phyloP scores from a whole-genome alignment of 1,140 invertebrate species.

The Zaprionus ornatus region DNA sequence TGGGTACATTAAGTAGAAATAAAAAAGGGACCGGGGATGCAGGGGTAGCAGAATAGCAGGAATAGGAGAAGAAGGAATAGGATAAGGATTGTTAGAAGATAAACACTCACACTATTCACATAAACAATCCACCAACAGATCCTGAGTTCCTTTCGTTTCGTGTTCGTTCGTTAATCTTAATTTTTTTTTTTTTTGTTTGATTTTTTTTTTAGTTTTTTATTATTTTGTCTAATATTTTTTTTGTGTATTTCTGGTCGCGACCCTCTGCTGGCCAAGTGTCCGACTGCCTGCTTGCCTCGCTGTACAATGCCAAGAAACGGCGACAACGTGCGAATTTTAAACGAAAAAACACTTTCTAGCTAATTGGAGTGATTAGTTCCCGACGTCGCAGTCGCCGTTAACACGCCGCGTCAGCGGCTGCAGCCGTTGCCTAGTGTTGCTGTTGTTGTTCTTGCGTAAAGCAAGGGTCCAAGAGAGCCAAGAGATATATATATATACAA shows the following conservation, averaged over 20 bases:
- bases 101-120: background rate
- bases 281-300: conserved; percentile 56
- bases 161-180: background rate
- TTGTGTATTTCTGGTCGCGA: background rate
- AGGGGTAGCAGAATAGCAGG: background rate
- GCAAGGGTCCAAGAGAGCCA: conserved; percentile 39
- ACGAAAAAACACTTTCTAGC: conserved; percentile 80
- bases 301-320: conserved; percentile 82
- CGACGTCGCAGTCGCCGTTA: conserved; percentile 47
- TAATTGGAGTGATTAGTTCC: conserved; percentile 81
- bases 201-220: conserved; percentile 5
- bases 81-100: background rate
- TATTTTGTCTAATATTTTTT: background rate
- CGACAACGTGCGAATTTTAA: conserved; percentile 83
- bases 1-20: background rate
- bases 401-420: conserved; percentile 1
- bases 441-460: background rate
- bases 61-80: background rate
- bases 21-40: background rate
- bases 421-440: background rate
- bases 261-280: conserved; percentile 51
- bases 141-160: background rate
- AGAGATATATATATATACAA: conserved; percentile 58
- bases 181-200: background rate
- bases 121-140: background rate